phyloP scores from a whole-genome alignment of 2,113 vertebrate genomes.

The Eidolon helvum region DNA sequence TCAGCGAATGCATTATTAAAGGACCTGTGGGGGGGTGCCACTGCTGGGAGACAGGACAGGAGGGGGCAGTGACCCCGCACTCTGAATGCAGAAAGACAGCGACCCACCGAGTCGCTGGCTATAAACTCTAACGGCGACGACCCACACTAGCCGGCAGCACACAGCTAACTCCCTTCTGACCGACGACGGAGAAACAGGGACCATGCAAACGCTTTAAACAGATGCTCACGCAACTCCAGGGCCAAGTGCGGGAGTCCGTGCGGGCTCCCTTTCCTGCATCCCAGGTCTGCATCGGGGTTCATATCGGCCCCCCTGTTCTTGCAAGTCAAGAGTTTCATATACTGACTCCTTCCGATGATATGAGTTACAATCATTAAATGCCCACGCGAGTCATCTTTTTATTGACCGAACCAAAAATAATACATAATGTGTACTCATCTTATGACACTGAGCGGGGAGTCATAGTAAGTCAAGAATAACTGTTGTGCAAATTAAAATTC shows the following conservation, averaged over 20 bases:
- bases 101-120: not conserved
- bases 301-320: not conserved
- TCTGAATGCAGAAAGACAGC: not conserved
- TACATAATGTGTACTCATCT: conserved; percentile 56
- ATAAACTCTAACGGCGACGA: not conserved
- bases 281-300: not conserved
- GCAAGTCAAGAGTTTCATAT: not conserved
- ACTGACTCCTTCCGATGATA: conserved; percentile 20
- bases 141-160: not conserved
- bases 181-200: not conserved
- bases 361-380: conserved; percentile 63
- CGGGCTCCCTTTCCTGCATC: not conserved
- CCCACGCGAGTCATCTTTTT: conserved; percentile 17
- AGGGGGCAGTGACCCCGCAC: not conserved
- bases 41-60: not conserved
- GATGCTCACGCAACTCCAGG: not conserved
- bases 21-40: conserved; percentile 42
- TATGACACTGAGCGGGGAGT: conserved; percentile 40
- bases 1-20: conserved; percentile 66
- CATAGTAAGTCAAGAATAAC: conserved; percentile 40
- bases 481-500: conserved; percentile 52
- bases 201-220: not conserved
- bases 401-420: conserved; percentile 64
- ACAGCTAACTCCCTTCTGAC: not conserved
- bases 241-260: not conserved